Evolutionary conservation across 2,797 vertebrate species (phyloP).

Genomic region (Bovichtus diacanthus): DNA sequence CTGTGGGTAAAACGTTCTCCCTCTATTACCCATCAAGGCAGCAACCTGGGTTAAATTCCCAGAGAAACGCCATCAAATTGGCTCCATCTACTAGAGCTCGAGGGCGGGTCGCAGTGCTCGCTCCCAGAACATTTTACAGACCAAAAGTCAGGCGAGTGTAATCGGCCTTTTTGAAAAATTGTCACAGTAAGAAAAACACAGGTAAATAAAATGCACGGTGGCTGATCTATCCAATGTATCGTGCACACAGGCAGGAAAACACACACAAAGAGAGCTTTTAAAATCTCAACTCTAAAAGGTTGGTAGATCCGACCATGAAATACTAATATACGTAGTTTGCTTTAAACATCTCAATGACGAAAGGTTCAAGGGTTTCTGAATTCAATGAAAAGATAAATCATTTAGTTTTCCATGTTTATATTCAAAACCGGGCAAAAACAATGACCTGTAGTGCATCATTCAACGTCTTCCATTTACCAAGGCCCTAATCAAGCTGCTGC

Average conservation of each 20-base stretch:
- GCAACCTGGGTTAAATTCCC: background rate
- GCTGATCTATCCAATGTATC: background rate
- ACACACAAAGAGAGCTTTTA: background rate
- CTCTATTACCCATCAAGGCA: background rate
- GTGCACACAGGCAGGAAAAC: background rate
- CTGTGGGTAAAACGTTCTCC: background rate
- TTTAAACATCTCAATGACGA: background rate
- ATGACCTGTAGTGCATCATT: conserved; percentile 7
- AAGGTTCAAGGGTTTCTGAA: background rate
- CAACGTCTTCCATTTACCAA: background rate
- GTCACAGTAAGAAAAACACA: background rate
- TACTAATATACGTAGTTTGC: background rate
- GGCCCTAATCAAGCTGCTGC: background rate
- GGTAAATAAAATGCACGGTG: background rate
- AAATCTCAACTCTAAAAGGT: background rate
- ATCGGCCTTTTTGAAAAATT: background rate
- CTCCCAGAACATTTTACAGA: conserved; percentile 1
- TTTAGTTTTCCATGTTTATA: background rate
- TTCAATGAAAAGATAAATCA: conserved; percentile 4
- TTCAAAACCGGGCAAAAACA: background rate
- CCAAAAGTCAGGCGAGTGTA: background rate
- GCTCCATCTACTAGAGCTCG: background rate
- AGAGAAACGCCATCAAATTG: conserved; percentile 5
- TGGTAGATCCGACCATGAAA: background rate
- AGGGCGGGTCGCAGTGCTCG: background rate